Evolutionary conservation across 2,888 invertebrate genomes (phyloP).

Genomic region (Pristionchus maxplancki): DNA sequence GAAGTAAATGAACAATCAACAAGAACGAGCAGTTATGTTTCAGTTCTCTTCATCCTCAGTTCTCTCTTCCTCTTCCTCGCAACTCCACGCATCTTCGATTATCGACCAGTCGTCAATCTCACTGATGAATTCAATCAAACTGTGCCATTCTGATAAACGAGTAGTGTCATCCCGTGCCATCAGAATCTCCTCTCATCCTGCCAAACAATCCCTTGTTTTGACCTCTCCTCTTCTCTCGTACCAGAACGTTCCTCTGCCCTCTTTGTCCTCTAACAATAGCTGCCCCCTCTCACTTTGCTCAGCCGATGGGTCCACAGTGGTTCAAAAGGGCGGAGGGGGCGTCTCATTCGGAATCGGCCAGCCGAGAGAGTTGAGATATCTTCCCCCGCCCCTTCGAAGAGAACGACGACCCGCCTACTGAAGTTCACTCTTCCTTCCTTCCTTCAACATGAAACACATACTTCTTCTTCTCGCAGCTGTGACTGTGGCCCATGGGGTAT

Average conservation of each 20-base stretch:
- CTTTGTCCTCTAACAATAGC: constrained; percentile 34
- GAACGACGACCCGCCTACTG: constrained; percentile 4
- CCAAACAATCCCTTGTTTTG: constrained; percentile 16
- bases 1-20: neutral
- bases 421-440: neutral
- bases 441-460: neutral
- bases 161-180: neutral
- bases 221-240: constrained; percentile 19
- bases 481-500: neutral
- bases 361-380: neutral
- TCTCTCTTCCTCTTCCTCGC: constrained; percentile 30
- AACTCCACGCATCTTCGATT: constrained; percentile 47
- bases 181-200: neutral
- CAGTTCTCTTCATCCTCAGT: constrained; percentile 40
- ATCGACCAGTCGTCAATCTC: constrained; percentile 12
- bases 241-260: constrained; percentile 32
- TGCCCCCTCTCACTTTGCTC: neutral
- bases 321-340: neutral
- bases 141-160: neutral
- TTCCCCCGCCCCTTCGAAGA: neutral
- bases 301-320: constrained; percentile 37
- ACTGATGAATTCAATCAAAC: constrained; percentile 36
- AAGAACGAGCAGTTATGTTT: neutral
- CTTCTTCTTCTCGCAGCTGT: neutral
- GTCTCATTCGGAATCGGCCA: constrained; percentile 24